Evolutionary conservation across 2,113 vertebrate species (phyloP), one percentile per base, ranked within the genome.

Genomic region (Podarcis muralis): DNA sequence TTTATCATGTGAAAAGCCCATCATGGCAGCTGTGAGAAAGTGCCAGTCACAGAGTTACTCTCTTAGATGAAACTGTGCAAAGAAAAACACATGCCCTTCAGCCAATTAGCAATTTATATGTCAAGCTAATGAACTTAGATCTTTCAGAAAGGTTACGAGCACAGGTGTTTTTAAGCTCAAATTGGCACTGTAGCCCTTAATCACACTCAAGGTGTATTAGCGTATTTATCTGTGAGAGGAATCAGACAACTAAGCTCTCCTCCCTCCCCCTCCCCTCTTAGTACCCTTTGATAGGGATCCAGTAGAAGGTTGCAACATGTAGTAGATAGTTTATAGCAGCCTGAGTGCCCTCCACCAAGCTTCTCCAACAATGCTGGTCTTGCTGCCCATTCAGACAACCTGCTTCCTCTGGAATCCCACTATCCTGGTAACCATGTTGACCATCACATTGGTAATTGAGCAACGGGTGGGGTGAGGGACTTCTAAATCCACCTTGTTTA

Each of bases 141-240:
- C 0, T 4, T 23, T 72, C 37, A 4, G n/a, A 15, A 8, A 80
- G 32, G 22, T 40, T 40, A 11, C 0, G 12, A 53, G 12, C 6
- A 40, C 75, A 86, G 85, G 75, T 86, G 85, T 68, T 86, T 86
- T 85, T 15, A 78, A 77, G 69, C 74, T 77, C 84, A 86, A 68
- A 53, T 68, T 86, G 84, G 76, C 40, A 53, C 62, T 27, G 1
- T 79, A 35, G 15, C 62, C 62, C 75, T 86, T 79, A 86, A 86
- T 86, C 75, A 78, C 30, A 23, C 59, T 86, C 30, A 68, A 86
- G 9, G 79, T 9, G 62, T 69, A 79, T 86, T 77, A 68, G 75
- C 78, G 66, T 74, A 74, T 79, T 69, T 18, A 40, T 68, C 75
- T 79, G 75, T 65, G 32, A 68, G 62, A 53, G 59, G 37, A 48